Evolutionary conservation across 1,140 invertebrate genomes (phyloP).

Genomic region (Macrobrachium nipponense): DNA sequence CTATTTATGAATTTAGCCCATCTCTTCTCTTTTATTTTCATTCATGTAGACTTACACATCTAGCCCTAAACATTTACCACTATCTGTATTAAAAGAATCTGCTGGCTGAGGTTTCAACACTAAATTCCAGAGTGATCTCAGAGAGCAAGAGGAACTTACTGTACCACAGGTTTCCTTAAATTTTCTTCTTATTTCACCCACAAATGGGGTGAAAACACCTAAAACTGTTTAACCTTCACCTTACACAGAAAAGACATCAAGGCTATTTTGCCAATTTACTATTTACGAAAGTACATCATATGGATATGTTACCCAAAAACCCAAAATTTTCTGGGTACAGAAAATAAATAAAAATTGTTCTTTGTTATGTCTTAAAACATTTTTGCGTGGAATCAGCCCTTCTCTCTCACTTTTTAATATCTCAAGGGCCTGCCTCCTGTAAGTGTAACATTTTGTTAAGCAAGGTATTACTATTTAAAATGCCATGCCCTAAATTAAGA

Average conservation of each 20-base stretch:
- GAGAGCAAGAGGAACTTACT: constrained; percentile 58
- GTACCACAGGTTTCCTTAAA: constrained; percentile 42
- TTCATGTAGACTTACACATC: constrained; percentile 55
- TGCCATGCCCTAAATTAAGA: constrained; percentile 56
- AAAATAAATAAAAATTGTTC: constrained; percentile 55
- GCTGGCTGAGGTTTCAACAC: constrained; percentile 61
- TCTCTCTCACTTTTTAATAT: constrained; percentile 57
- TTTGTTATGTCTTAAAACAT: constrained; percentile 36
- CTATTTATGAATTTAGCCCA: constrained; percentile 57
- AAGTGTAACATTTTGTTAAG: constrained; percentile 61
- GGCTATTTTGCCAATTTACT: constrained; percentile 59
- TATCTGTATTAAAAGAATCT: constrained; percentile 58
- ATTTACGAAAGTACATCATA: constrained; percentile 51
- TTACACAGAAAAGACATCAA: constrained; percentile 61
- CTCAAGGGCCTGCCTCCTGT: constrained; percentile 61
- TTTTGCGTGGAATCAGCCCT: constrained; percentile 56
- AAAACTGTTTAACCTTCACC: constrained; percentile 60
- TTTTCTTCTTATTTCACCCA: constrained; percentile 42
- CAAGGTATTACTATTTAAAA: constrained; percentile 61
- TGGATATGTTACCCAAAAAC: constrained; percentile 56
- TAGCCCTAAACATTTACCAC: constrained; percentile 60
- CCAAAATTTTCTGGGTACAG: constrained; percentile 54
- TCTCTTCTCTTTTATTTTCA: constrained; percentile 60
- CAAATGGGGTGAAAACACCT: constrained; percentile 51
- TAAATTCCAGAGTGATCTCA: constrained; percentile 57